Percentiles rank a stretch among this genome's conserved stretches.
Evolutionary conservation across 2,797 vertebrate species (phyloP).

Genomic region (Alauda arvensis): DNA sequence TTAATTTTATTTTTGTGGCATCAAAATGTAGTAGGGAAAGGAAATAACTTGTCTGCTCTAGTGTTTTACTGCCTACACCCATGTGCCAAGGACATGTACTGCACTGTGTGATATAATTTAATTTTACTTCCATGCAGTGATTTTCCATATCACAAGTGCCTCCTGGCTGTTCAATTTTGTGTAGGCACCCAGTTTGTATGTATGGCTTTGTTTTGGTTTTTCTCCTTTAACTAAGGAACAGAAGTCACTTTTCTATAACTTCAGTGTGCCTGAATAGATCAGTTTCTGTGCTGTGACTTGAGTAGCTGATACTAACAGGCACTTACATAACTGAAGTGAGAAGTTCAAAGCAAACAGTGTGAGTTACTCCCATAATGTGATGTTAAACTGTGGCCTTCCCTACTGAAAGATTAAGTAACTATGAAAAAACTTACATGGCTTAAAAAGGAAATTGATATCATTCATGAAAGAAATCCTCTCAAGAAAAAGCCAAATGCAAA

Average conservation of each 20-base stretch:
- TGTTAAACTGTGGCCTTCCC: background rate
- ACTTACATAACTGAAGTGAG: background rate
- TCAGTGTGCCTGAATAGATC: background rate
- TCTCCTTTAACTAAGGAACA: background rate
- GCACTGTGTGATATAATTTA: background rate
- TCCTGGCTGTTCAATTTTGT: background rate
- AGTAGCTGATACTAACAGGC: background rate
- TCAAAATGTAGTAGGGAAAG: background rate
- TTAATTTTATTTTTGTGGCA: constrained; percentile 30
- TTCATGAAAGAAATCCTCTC: background rate
- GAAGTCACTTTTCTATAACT: background rate
- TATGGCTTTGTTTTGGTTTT: background rate
- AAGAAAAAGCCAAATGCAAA: background rate
- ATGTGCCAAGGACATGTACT: background rate
- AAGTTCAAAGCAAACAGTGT: background rate
- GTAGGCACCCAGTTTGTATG: background rate
- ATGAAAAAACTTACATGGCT: background rate
- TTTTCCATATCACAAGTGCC: background rate
- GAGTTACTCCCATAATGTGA: background rate
- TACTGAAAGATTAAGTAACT: background rate
- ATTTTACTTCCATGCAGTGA: background rate
- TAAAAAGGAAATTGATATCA: background rate
- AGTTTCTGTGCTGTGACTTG: background rate
- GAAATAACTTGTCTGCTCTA: background rate
- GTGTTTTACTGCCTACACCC: background rate